Base-by-base conservation (phyloP, 2,113 vertebrate species). In the Aegotheles bennettii region DNA sequence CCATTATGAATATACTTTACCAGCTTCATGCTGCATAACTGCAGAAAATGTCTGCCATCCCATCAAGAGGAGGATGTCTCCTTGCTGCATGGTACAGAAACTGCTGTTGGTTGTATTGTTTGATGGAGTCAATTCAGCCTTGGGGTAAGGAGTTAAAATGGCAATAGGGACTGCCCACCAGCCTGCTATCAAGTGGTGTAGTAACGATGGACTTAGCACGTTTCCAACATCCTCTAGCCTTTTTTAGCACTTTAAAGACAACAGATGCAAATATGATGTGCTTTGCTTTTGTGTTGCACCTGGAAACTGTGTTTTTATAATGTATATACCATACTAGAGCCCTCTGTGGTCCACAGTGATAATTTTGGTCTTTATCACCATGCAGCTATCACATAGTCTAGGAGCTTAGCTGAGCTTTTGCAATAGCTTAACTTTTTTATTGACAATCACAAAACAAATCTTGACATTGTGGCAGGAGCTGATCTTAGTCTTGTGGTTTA, bases 401-500 rank as follows among this genome's bases (percentile, higher is more conserved):
- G 60, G 23, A 89, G 38, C 40, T 94, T 92, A 88, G 54, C 68
- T 81, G 90, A 81, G 79, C 38, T 81, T 36, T 86, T 90, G 82
- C 20, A 65, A 59, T 83, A 89, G 68, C 75, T 88, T 86, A 70
- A 47, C 16, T n/a, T 90, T 73, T 96, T 95, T 79, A 94, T 33
- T 78, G 89, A 87, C 77, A 63, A 60, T 59, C 86, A 81, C 76
- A 59, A 84, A 84, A 45, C 75, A 75, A 84, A 90, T 81, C 59
- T 88, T 81, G 59, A 42, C 1, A 0, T 38, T 51, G 50, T 68
- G 50, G 40, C 60, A 87, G 90, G 28, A 81, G 60, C 21, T 86
- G 79, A 84, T 90, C 56, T 93, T 89, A 78, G 45, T 94, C 68
- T 86, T 89, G 60, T 35, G 64, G 68, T 88, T 96, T 96, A 87